phyloP scores from a whole-genome alignment of 1,140 invertebrate genomes.

The Tetramorium alpestre region DNA sequence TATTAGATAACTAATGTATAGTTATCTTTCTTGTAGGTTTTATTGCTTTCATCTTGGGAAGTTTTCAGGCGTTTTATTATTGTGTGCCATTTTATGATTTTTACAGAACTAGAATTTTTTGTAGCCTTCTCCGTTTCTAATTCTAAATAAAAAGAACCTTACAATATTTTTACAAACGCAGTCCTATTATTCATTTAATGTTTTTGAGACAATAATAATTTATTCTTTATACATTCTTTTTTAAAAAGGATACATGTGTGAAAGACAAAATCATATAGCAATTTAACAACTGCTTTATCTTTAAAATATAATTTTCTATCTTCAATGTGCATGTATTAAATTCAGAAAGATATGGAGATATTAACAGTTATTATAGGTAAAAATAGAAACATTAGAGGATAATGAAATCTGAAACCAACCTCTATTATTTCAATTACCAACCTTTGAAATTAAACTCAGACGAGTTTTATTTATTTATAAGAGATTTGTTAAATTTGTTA shows the following conservation, averaged over 20 bases:
- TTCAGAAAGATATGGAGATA: background rate
- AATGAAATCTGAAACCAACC: background rate
- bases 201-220: background rate
- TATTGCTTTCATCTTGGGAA: background rate
- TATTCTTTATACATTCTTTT: background rate
- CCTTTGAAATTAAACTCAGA: background rate
- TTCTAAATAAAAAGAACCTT: background rate
- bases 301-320: background rate
- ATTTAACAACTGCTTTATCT: background rate
- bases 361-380: background rate
- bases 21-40: conserved; percentile 65
- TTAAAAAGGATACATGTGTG: background rate
- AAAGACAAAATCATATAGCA: background rate
- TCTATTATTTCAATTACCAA: background rate
- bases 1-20: conserved; percentile 66
- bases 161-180: background rate
- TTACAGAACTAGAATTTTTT: background rate
- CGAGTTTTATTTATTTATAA: background rate
- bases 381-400: background rate
- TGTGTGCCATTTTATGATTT: background rate
- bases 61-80: background rate
- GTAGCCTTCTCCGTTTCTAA: too few species aligned
- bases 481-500: background rate
- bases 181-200: background rate
- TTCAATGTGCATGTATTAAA: background rate